Percentiles rank a stretch among this genome's conserved stretches.
These are phyloP conservation scores for Parnassius mnemosyne DNA, from an alignment of 2,888 invertebrate genomes.

Conservation along the genomic window DNA sequence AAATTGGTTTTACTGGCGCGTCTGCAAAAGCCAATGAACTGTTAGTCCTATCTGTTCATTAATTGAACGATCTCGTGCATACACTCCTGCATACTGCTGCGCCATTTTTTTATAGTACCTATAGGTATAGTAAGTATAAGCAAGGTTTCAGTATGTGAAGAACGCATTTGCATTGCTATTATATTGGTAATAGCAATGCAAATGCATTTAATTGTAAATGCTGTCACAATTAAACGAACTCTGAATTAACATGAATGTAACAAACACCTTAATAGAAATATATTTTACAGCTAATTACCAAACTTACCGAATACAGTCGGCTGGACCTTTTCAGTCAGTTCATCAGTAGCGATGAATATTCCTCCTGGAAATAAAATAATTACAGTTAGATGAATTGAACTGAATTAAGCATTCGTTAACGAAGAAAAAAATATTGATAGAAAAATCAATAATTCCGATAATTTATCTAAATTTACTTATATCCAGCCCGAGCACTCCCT, in stretches of 20 bases:
- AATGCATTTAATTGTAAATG: too few species aligned
- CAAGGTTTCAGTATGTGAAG: not conserved
- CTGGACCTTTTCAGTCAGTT: not conserved
- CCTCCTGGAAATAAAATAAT: not conserved
- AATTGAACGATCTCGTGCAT: not conserved
- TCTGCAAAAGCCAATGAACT: conserved; percentile 13
- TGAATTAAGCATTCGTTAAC: too few species aligned
- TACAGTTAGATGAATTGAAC: too few species aligned
- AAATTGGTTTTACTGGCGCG: conserved; percentile 9
- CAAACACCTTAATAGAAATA: too few species aligned
- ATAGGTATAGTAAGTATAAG: not conserved
- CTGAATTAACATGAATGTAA: too few species aligned
- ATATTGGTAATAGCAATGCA: too few species aligned
- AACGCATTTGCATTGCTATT: not conserved
- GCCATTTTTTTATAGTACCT: not conserved
- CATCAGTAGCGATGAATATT: not conserved
- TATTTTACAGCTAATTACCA: too few species aligned
- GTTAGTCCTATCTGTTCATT: conserved; percentile 4
- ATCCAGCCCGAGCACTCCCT: too few species aligned
- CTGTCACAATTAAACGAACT: too few species aligned
- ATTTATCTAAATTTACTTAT: too few species aligned
- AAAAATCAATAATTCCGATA: not conserved
- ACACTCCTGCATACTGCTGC: not conserved
- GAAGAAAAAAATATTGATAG: not conserved
- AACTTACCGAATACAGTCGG: conserved; percentile 4